Evolutionary conservation across 2,888 invertebrate species (phyloP).

Genomic region (Xylota sylvarum): DNA sequence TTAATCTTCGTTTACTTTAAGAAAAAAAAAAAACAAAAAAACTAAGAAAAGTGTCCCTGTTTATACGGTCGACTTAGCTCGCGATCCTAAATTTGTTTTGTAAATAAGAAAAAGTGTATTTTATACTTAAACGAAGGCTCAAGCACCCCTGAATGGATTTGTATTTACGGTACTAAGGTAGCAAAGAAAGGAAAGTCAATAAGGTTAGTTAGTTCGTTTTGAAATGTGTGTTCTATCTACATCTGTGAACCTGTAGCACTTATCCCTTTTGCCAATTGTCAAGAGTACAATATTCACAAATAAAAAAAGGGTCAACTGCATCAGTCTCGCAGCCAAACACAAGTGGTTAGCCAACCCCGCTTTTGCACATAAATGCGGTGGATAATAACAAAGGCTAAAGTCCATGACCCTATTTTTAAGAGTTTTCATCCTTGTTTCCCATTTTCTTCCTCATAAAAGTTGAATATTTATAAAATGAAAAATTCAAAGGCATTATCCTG

Average conservation of each 20-base stretch:
- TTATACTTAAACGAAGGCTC: not conserved
- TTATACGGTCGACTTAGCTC: not conserved
- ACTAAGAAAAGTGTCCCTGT: not conserved
- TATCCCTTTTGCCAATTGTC: not conserved
- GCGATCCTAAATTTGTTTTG: conserved; percentile 3
- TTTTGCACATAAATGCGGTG: conserved; percentile 43
- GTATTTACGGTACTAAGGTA: not conserved
- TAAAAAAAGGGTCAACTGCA: not conserved
- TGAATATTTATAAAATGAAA: too few species aligned
- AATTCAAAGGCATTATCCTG: not conserved
- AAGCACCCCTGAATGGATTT: not conserved
- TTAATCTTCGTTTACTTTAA: conserved; percentile 12
- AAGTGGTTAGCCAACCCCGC: not conserved
- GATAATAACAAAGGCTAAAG: conserved; percentile 20
- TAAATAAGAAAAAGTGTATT: not conserved
- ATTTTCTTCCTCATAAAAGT: conserved; percentile 3
- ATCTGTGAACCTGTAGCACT: too few species aligned
- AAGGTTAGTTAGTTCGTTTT: too few species aligned
- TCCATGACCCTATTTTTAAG: conserved; percentile 33
- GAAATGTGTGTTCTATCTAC: too few species aligned
- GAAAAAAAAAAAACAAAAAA: not conserved
- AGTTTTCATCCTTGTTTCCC: conserved; percentile 5
- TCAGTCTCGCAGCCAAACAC: not conserved
- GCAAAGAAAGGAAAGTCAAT: not conserved
- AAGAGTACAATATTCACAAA: not conserved